Evolutionary conservation across 2,888 invertebrate genomes (phyloP), one percentile per base, ranked within the genome.

Genomic region (Herminia tarsipennalis): DNA sequence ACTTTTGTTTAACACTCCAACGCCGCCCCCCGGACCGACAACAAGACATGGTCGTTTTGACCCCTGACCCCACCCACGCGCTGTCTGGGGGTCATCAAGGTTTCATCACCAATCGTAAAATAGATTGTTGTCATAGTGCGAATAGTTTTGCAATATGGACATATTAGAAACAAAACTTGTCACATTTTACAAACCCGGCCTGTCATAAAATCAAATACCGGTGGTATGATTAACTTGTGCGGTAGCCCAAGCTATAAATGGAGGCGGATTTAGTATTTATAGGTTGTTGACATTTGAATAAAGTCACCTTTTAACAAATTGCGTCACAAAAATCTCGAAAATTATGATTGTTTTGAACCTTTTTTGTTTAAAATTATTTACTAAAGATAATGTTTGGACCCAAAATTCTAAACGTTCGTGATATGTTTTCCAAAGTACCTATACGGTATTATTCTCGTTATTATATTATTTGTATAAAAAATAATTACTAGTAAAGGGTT

Each of bases 201-300:
- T 70, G 78, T 78, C 81, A 78, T 82, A 76, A 78, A 81, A 79
- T 77, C 80, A 76, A 77, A 82, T 77, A 71, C 61, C 73, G 68
- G 70, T 63, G 54, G 60, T 73, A 70, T 79, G 83, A 82, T 83
- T 70, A 75, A 74, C 72, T 63, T 50, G 53, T 43, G 55, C 22
- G 8, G 45, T 59, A 68, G 73, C 43, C 14, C 43, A 61, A 59
- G 56, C 2, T 2, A 32, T 21, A 12, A 35, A 41, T 54, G 14
- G 38, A 2, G n/a, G 55, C 66, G 63, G 59, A 8, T 5, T 2
- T 9, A 5, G 2, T 12, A 27, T 1, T 2, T 16, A 18, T 20
- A 24, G 8, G n/a, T 3, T 4, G 13, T 8, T 27, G 27, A 0
- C 13, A 13, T 6, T 13, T 3, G 10, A 5, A 8, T 1, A 12